phyloP scores from a whole-genome alignment of 2,797 vertebrate species.

The Phoebastria nigripes region DNA sequence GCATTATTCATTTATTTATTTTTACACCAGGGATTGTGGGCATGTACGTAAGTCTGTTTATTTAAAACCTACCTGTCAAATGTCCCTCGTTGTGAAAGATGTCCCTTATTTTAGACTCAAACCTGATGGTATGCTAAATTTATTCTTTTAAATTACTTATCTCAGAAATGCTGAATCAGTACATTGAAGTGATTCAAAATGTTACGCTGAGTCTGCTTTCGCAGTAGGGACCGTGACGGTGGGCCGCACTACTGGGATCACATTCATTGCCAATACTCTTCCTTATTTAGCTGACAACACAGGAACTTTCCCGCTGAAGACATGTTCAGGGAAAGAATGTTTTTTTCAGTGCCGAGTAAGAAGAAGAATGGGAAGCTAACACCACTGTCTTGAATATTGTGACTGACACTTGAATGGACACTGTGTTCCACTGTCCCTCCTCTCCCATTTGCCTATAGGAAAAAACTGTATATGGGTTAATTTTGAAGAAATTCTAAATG shows the following conservation, averaged over 20 bases:
- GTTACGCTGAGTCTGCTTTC: not conserved
- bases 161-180: not conserved
- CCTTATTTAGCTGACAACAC: not conserved
- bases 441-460: not conserved
- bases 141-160: slow-evolving; percentile 36
- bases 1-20: not conserved
- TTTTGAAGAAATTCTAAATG: not conserved
- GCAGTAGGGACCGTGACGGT: not conserved
- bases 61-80: not conserved
- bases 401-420: not conserved
- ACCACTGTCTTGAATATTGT: not conserved
- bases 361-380: not conserved
- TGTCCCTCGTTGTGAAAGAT: not conserved
- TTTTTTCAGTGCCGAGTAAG: not conserved
- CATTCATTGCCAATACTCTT: not conserved
- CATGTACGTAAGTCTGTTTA: not conserved
- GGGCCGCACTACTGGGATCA: not conserved
- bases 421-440: not conserved
- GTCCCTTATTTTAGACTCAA: slow-evolving; percentile 3
- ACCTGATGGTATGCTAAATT: not conserved
- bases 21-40: not conserved
- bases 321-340: not conserved
- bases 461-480: not conserved
- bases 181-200: not conserved
- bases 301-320: not conserved